phyloP scores from a whole-genome alignment of 2,797 vertebrate species.

The Numenius phaeopus region DNA sequence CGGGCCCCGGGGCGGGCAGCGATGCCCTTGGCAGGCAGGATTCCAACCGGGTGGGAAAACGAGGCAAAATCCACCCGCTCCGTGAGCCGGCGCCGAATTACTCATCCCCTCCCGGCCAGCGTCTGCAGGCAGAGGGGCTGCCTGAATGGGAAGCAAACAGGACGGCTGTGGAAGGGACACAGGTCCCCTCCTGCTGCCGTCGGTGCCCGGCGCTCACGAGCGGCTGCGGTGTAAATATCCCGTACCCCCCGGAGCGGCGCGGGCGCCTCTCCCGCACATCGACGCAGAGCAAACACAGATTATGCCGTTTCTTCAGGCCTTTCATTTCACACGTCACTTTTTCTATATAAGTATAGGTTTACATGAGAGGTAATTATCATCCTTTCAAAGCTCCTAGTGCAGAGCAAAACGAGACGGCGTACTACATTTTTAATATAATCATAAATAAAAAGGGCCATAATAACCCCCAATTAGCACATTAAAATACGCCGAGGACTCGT shows the following conservation, averaged over 20 bases:
- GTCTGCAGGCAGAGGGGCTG: not conserved
- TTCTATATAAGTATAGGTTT: conserved; percentile 71
- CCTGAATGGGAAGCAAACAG: not conserved
- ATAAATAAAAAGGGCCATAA: conserved; percentile 80
- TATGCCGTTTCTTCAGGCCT: conserved; percentile 44
- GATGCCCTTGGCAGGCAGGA: not conserved
- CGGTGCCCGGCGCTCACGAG: not conserved
- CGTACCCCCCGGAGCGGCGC: not conserved
- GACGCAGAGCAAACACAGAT: conserved; percentile 14
- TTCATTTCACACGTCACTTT: conserved; percentile 62
- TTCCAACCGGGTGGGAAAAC: accelerated
- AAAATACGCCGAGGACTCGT: conserved; percentile 67
- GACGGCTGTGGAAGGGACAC: not conserved
- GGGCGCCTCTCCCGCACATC: not conserved
- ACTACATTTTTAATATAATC: conserved; percentile 71
- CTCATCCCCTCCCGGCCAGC: not conserved
- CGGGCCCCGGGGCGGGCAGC: accelerated
- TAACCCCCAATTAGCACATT: conserved; percentile 82
- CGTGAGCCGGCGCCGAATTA: accelerated
- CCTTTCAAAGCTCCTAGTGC: conserved; percentile 68
- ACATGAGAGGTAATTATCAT: conserved; percentile 76
- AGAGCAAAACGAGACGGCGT: conserved; percentile 69
- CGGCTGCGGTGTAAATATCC: accelerated
- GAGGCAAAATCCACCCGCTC: not conserved
- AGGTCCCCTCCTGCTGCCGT: not conserved